Conservation (phyloP, 37 sponge, comb jelly and placozoan genomes). For the Ephydatia muelleri region DNA sequence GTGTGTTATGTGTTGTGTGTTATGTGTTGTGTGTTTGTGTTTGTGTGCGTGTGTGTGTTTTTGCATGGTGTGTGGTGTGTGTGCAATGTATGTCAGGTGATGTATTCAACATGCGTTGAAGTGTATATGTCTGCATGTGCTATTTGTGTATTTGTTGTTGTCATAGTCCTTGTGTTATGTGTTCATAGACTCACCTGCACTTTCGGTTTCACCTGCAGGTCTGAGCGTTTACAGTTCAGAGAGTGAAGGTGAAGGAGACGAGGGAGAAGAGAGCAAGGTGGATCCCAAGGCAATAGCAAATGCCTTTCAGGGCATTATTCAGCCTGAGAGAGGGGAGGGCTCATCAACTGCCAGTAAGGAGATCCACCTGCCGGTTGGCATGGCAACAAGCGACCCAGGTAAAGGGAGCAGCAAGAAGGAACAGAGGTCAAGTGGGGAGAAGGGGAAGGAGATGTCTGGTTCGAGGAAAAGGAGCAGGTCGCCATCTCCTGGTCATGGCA, state of each 20-base stretch:
- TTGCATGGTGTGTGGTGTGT: too few relatives aligned
- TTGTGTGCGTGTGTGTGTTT: not conserved
- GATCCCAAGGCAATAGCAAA: conserved; percentile 13
- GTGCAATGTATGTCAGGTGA: too few relatives aligned
- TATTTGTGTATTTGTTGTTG: conserved; percentile 2
- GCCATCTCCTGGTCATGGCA: too few relatives aligned
- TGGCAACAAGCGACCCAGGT: not conserved
- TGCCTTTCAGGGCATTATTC: conserved; percentile 3
- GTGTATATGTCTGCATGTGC: conserved; percentile 10
- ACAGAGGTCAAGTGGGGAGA: not conserved
- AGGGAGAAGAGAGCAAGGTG: not conserved
- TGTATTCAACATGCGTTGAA: not conserved
- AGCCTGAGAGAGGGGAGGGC: not conserved
- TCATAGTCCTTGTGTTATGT: conserved; percentile 26
- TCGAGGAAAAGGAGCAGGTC: conserved; percentile 2
- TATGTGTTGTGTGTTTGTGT: not conserved
- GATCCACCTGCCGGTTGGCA: too few relatives aligned
- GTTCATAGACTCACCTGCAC: conserved; percentile 6
- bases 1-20: not conserved
- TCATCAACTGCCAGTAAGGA: not conserved
- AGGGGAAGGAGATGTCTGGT: not conserved
- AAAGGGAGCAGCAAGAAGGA: not conserved
- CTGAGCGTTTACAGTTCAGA: conserved; percentile 45
- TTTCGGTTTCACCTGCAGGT: conserved; percentile 11
- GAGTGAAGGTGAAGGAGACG: conserved; percentile 23